These are phyloP conservation scores for Gonioctena quinquepunctata DNA, from an alignment of 1,140 invertebrate species.

Conservation along the genomic window DNA sequence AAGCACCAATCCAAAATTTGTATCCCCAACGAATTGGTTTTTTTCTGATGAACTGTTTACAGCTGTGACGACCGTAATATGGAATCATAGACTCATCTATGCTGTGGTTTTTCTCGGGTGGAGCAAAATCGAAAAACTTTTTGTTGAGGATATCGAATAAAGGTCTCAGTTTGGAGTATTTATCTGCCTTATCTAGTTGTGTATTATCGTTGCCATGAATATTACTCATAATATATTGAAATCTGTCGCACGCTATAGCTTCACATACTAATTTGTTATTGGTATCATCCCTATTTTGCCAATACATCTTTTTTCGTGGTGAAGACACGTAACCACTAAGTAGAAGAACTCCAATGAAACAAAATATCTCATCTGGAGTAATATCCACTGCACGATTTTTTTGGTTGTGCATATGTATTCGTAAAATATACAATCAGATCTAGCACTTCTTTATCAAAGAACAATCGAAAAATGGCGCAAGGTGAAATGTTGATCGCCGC, in stretches of 20 bases:
- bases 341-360: conserved; percentile 31
- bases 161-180: too few species aligned
- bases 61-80: conserved; percentile 24
- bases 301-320: conserved; percentile 24
- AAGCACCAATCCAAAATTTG: conserved; percentile 32
- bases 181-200: too few species aligned
- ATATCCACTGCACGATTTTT: conserved; percentile 11
- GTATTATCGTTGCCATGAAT: neutral
- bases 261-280: conserved; percentile 14
- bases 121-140: neutral
- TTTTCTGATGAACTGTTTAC: conserved; percentile 31
- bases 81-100: conserved; percentile 31
- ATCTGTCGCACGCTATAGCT: conserved; percentile 12
- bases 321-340: conserved; percentile 17
- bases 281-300: conserved; percentile 28
- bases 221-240: neutral
- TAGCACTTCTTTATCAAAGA: too few species aligned
- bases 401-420: conserved; percentile 3
- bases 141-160: neutral
- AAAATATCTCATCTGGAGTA: conserved; percentile 21
- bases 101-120: conserved; percentile 45
- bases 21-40: conserved; percentile 33
- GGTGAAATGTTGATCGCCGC: too few species aligned
- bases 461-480: too few species aligned
- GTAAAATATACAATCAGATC: too few species aligned